phyloP scores from a whole-genome alignment of 1,140 invertebrate genomes.

The Cotesia glomerata region DNA sequence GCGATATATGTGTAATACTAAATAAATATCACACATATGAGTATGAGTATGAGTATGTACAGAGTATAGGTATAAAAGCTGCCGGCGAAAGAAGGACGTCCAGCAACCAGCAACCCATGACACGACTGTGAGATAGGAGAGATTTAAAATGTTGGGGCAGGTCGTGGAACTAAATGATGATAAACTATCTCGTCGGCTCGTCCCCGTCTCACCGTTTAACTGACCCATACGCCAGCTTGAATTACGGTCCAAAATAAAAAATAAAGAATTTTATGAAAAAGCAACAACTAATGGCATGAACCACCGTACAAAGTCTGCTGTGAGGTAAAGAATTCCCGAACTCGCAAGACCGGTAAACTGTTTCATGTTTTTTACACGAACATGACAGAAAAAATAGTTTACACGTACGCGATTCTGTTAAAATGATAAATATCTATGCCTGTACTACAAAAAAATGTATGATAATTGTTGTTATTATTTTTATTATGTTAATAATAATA shows the following conservation, averaged over 20 bases:
- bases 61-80: neutral
- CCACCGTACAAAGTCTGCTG: neutral
- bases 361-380: neutral
- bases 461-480: too few species aligned
- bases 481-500: too few species aligned
- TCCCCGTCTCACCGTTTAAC: conserved; percentile 41
- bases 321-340: conserved; percentile 2
- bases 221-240: conserved; percentile 51
- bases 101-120: neutral
- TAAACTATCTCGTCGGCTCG: conserved; percentile 56
- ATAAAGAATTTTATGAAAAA: conserved; percentile 38
- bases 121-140: conserved; percentile 50
- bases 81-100: conserved; percentile 12
- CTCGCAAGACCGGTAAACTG: neutral
- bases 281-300: conserved; percentile 25
- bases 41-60: neutral
- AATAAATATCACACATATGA: neutral
- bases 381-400: conserved; percentile 4
- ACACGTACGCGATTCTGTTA: too few species aligned
- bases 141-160: conserved; percentile 62
- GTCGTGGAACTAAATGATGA: conserved; percentile 60
- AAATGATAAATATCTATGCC: too few species aligned
- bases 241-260: conserved; percentile 49
- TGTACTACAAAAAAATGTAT: too few species aligned
- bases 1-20: too few species aligned